Evolutionary conservation across 1,140 invertebrate genomes (phyloP).

Genomic region (Gryllus bimaculatus): DNA sequence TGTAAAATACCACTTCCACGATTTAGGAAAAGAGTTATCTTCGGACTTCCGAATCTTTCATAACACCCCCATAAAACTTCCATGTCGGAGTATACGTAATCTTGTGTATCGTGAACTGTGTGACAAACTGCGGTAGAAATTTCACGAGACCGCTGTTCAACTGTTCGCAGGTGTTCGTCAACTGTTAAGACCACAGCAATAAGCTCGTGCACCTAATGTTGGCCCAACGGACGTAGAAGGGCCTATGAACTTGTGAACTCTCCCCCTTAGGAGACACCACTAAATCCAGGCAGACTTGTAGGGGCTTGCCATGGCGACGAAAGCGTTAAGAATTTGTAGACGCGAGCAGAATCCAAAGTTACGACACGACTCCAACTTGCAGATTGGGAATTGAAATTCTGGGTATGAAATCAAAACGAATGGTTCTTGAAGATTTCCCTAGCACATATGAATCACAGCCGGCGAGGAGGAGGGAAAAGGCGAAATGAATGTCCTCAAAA

Average conservation of each 20-base stretch:
- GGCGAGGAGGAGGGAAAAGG: not conserved
- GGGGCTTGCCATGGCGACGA: not conserved
- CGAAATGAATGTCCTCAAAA: not conserved
- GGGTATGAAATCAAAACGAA: conserved; percentile 4
- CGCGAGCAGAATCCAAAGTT: not conserved
- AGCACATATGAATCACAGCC: not conserved
- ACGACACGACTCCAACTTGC: not conserved
- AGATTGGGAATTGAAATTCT: conserved; percentile 5
- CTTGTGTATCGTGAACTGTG: too few species aligned
- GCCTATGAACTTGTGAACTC: not conserved
- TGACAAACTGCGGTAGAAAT: too few species aligned
- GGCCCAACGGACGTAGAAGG: not conserved
- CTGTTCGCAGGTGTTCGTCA: not conserved
- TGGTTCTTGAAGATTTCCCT: not conserved
- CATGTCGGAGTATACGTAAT: too few species aligned
- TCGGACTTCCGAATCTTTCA: too few species aligned
- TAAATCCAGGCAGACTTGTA: not conserved
- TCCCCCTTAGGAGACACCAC: not conserved
- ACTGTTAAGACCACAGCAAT: not conserved
- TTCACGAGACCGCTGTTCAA: not conserved
- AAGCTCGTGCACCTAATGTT: not conserved
- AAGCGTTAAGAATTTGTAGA: not conserved
- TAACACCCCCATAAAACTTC: too few species aligned
- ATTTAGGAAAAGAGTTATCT: too few species aligned
- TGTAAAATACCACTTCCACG: too few species aligned